Evolutionary conservation across 2,888 invertebrate genomes (phyloP).

Genomic region (Amorpha juglandis): DNA sequence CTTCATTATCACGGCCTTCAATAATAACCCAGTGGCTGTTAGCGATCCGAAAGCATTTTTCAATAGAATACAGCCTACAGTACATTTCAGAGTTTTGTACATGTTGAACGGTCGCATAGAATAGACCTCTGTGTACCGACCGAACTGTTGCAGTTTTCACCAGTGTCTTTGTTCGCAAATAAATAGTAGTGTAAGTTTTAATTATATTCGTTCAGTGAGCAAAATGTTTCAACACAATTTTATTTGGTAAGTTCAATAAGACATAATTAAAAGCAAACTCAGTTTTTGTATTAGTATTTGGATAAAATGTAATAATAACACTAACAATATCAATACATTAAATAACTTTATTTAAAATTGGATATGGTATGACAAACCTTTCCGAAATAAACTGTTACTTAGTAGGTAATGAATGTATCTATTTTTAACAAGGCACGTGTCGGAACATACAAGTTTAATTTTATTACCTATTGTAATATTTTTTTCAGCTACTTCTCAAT

Average conservation of each 20-base stretch:
- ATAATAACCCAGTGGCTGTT: conserved; percentile 12
- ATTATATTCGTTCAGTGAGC: conserved; percentile 24
- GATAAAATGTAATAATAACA: too few relatives aligned
- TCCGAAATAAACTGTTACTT: not conserved
- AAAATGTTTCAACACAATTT: conserved; percentile 41
- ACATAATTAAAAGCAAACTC: not conserved
- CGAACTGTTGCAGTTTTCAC: conserved; percentile 15
- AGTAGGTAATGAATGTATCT: conserved; percentile 11
- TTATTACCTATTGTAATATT: not conserved
- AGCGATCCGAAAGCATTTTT: conserved; percentile 46
- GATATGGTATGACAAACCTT: conserved; percentile 3
- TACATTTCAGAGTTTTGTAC: conserved; percentile 59
- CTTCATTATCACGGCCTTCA: conserved; percentile 43
- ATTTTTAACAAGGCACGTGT: not conserved
- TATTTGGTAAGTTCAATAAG: conserved; percentile 42
- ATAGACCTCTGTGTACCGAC: conserved; percentile 48
- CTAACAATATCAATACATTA: not conserved
- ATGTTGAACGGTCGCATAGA: conserved; percentile 53
- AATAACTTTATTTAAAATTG: not conserved
- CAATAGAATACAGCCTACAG: conserved; percentile 56
- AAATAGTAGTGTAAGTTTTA: conserved; percentile 29
- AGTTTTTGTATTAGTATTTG: not conserved
- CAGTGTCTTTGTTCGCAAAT: conserved; percentile 26
- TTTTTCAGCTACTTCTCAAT: not conserved
- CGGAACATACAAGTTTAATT: not conserved